Base-by-base conservation (phyloP, 2,113 vertebrate genomes). In the Proterorhinus semilunaris region DNA sequence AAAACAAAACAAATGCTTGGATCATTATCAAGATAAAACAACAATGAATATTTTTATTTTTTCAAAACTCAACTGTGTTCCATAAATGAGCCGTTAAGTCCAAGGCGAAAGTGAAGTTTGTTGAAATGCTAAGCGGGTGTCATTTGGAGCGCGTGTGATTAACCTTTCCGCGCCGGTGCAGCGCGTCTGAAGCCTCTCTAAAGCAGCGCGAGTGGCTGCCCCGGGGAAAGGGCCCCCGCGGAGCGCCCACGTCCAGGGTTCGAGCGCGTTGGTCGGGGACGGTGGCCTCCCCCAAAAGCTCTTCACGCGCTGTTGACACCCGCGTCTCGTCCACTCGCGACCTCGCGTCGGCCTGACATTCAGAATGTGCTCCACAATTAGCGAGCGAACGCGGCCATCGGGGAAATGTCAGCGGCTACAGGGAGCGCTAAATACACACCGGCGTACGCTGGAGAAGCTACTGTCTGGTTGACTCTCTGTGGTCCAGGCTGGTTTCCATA, bases 71-170 rank as follows among this genome's bases (percentile, higher is more conserved):
- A 21, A 21, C 21, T 21, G 21, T 21, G 48, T 75, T 36, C 0
- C 68, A 36, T 10, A 71, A 53, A 75, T 63, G 27, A 62, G 27
- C 0, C 13, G 27, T 13, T 7, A 17, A 55, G 48, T 68, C 10
- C 10, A 27, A 17, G 58, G 17, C 8, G 1, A 43, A 65, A 17
- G 3, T 55, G 15, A 16, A 61, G 58, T 61, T 61, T 45, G 58
- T 44, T 15, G 36, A 61, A 69, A 62, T 27, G 27, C 44, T 17
- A 27, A 1, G n/a, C 9, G 6, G 0, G 48, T 63, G 62, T 66
- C 45, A 55, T 75, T 54, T 49, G 17, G 50, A 55, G 58, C 47
- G 61, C 55, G 46, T 62, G 67, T 70, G 63, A 59, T 82, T 77
- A 55, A 83, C 76, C 76, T 78, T 66, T 16, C 50, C 36, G 68